Evolutionary conservation across 2,113 vertebrate genomes (phyloP).

Genomic region (Melanostigma gelatinosum): DNA sequence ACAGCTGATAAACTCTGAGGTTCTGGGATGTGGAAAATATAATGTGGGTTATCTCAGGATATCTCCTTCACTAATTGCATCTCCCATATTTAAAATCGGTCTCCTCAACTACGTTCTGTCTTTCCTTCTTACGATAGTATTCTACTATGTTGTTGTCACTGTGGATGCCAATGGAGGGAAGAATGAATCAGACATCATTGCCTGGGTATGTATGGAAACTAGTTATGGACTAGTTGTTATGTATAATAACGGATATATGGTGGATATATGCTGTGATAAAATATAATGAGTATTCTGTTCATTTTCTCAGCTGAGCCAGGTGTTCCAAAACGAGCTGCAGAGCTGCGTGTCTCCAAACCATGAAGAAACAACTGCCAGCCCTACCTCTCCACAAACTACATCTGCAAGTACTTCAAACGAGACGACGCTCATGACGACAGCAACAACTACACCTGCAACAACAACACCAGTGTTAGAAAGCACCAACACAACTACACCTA

Average conservation of each 20-base stretch:
- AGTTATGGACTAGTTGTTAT: background rate
- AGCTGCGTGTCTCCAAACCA: conserved; percentile 8
- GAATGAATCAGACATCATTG: conserved; percentile 49
- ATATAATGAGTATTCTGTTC: background rate
- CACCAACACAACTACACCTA: background rate
- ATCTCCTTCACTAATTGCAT: background rate
- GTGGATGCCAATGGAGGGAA: conserved; percentile 47
- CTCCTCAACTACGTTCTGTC: background rate
- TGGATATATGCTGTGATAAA: background rate
- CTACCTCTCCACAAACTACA: background rate
- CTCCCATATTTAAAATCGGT: background rate
- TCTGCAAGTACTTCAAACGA: conserved; percentile 2
- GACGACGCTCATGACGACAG: conserved; percentile 6
- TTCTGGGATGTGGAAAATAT: background rate
- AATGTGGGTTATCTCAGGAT: background rate
- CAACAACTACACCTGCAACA: background rate
- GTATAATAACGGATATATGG: background rate
- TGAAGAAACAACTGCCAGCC: conserved; percentile 11
- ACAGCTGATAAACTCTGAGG: background rate
- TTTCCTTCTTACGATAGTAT: conserved; percentile 22
- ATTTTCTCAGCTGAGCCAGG: conserved; percentile 53
- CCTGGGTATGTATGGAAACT: conserved; percentile 64
- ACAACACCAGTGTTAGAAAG: background rate
- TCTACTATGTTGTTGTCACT: conserved; percentile 58
- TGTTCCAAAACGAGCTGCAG: conserved; percentile 47